Percentiles rank a stretch among this genome's conserved stretches.
Conservation (phyloP, 1,140 invertebrate genomes). For the Oreohelix idahoensis region DNA sequence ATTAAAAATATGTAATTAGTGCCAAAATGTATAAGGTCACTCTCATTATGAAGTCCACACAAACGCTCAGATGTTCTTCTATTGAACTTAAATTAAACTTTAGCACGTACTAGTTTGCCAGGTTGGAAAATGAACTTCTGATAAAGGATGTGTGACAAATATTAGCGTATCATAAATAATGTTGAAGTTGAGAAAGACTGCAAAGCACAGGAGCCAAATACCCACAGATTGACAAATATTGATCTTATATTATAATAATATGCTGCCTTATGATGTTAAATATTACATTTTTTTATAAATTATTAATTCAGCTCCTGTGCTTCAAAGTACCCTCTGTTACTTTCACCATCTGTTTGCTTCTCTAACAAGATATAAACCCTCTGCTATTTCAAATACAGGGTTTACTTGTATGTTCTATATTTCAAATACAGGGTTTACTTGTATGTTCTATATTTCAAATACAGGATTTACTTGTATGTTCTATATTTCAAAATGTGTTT, state of each 20-base stretch:
- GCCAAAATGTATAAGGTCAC: not conserved
- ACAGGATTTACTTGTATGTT: no score
- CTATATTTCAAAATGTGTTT: no score
- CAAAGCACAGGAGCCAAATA: not conserved
- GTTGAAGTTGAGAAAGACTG: not conserved
- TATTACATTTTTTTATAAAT: not conserved
- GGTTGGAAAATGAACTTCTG: not conserved
- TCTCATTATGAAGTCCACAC: not conserved
- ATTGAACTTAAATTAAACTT: not conserved
- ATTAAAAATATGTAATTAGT: not conserved
- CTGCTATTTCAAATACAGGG: no score
- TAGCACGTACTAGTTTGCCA: not conserved
- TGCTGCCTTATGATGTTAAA: conserved; percentile 7
- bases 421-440: no score
- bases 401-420: no score
- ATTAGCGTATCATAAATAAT: not conserved
- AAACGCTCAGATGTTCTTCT: no score
- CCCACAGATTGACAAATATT: not conserved
- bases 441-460: no score
- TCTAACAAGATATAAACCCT: no score
- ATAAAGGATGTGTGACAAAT: no score
- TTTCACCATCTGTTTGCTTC: not conserved
- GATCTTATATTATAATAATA: not conserved
- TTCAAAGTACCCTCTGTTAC: not conserved
- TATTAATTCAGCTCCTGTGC: not conserved